Conservation (phyloP, 2,113 vertebrate genomes). For the Zosterops hypoxanthus region DNA sequence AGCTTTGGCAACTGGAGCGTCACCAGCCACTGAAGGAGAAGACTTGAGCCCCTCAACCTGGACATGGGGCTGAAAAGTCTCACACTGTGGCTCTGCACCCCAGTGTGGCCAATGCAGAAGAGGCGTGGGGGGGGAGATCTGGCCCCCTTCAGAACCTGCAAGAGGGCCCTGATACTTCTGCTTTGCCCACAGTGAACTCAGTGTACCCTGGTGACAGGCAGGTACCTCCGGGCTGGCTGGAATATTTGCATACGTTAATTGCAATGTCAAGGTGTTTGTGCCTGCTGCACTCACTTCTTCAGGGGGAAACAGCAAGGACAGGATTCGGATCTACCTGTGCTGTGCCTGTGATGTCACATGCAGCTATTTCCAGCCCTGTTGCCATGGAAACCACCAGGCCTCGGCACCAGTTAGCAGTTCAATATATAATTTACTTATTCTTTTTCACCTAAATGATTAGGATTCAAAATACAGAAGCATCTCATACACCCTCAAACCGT, state of each 20-base stretch:
- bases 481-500: constrained; percentile 40
- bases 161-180: not conserved
- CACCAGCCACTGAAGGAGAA: not conserved
- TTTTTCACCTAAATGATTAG: constrained; percentile 75
- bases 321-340: constrained; percentile 79
- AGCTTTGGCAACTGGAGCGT: not conserved
- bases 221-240: not conserved
- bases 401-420: constrained; percentile 82
- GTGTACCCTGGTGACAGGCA: not conserved
- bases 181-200: accelerated
- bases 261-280: constrained; percentile 60
- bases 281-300: constrained; percentile 60
- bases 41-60: not conserved
- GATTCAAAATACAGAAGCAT: constrained; percentile 65
- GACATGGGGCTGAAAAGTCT: not conserved
- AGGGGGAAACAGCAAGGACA: constrained; percentile 32
- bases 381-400: constrained; percentile 85
- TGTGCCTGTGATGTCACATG: constrained; percentile 72
- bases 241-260: constrained; percentile 70
- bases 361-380: constrained; percentile 82
- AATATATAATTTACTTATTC: constrained; percentile 86
- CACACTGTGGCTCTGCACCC: accelerated
- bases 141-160: not conserved
- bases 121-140: not conserved
- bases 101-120: not conserved